Base-by-base conservation (phyloP, 2,113 vertebrate species). In the Indicator maculatus region DNA sequence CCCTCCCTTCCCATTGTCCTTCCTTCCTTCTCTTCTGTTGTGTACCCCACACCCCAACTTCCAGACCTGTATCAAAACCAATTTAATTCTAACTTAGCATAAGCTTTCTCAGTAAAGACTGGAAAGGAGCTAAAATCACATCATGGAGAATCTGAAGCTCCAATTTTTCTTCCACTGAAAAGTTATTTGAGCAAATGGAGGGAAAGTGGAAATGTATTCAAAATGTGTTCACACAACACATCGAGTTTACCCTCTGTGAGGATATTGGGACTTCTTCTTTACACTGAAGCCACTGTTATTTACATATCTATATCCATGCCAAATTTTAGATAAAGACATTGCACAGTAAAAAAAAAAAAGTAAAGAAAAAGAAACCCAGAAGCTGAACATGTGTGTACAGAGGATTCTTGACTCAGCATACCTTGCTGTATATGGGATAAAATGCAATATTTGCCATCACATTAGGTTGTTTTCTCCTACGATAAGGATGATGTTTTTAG, bases 161-260 rank as follows among this genome's bases (percentile, higher is more conserved):
- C 74, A 74, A 14, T 92, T 95, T 88, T 95, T 88, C 30, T 95
- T 77, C 85, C 44, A 83, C 56, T 38, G 50, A 88, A 90, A 93
- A 97, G 89, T 97, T 94, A 88, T 92, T 79, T 91, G 95, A 91
- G 73, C 89, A 81, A 89, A 84, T 89, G 79, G 91, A 61, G 41
- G 90, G 87, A 95, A 92, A 94, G 75, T 93, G 92, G 90, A 95
- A 94, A 78, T 38, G n/a, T 41, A 83, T 89, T 94, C 39, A 0
- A 93, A 95, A 93, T 59, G 64, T 58, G 63, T 93, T 86, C 94
- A 97, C 93, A 85, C 76, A 77, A 87, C 93, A 94, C 67, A 93
- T 87, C 53, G 73, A 39, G 93, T 92, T 93, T 86, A 64, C 77
- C 74, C 78, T 92, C 71, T 8, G 21, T 55, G 85, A 93, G 76